Evolutionary conservation across 2,888 invertebrate genomes (phyloP), one percentile per base, ranked within the genome.

Genomic region (Drosophila algonquin): DNA sequence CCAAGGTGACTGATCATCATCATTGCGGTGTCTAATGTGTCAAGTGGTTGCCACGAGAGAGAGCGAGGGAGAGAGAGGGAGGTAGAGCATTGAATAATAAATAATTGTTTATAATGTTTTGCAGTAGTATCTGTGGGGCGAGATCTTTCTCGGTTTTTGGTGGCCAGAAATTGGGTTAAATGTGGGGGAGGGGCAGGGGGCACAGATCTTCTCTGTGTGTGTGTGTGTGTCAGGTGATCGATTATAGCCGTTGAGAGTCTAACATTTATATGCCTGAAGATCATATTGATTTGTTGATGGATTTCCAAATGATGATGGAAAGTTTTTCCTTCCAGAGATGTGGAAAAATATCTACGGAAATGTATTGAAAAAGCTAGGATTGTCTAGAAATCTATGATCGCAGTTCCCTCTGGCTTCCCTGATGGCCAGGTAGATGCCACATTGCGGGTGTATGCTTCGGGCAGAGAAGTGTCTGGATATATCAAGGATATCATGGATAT

Each of bases 1-100:
- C 79, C 81, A 82, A 86, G 86, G 86, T 86, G 82, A 82, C 63
- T 82, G 82, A 86, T 82, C 86, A 80, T 80, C 53, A 77, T 80
- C 70, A 40, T 40, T 40, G 40, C 40, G 40, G 40, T 40, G 72
- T 77, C 81, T 80, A 80, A 82, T 80, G 83, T 86, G 81, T 82
- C 81, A 82, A 82, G 86, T 81, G 86, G 79, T 55, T 40, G 14
- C 40, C 7, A n/a, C 40, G 40, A 7, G 40, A 12, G 35, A 4
- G 14, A 3, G 12, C 1, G 12, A n/a, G n/a, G n/a, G 27, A 8
- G 1, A 8, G 12, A 53, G 63, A 51, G 72, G 0, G 27, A 27
- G 27, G 27, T 1, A 7, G 27, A 50, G 63, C 57, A 30, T 35
- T 58, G 51, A 72, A 64, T 72, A 64, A 72, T 72, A 72, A 72